Evolutionary conservation across 2,888 invertebrate species (phyloP).

Genomic region (Pachydiplax longipennis): DNA sequence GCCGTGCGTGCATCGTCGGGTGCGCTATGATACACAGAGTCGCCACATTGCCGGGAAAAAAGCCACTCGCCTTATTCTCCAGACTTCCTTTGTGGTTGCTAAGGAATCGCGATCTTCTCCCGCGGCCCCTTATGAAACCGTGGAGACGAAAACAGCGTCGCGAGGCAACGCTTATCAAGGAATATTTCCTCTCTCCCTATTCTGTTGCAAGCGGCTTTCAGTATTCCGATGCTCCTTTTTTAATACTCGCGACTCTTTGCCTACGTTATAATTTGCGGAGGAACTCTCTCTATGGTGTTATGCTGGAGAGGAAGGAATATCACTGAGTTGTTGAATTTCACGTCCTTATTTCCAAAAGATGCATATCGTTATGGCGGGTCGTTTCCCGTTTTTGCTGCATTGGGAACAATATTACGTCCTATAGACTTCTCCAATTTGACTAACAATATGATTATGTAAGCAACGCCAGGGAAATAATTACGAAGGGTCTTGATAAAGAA

Average conservation of each 20-base stretch:
- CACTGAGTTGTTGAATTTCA: no score
- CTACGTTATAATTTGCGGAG: background rate
- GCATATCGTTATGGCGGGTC: no score
- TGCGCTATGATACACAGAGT: no score
- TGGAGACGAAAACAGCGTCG: background rate
- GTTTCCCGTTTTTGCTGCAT: no score
- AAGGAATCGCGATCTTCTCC: background rate
- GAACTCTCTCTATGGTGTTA: no score
- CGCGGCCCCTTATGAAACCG: background rate
- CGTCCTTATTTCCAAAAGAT: no score
- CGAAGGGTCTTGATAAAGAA: no score
- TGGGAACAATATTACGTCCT: no score
- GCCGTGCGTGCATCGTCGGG: background rate
- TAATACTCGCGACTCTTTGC: background rate
- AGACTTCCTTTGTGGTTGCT: background rate
- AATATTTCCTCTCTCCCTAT: background rate
- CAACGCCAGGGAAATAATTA: no score
- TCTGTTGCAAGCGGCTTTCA: background rate
- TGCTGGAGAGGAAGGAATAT: no score
- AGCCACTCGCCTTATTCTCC: background rate
- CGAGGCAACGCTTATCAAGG: background rate
- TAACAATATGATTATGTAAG: no score
- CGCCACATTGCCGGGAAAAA: background rate
- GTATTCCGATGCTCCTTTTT: background rate
- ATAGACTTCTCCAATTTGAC: no score